Percentiles rank a stretch among this genome's conserved stretches.
Evolutionary conservation across 1,140 invertebrate genomes (phyloP).

Genomic region (Drosophila pallidifrons): DNA sequence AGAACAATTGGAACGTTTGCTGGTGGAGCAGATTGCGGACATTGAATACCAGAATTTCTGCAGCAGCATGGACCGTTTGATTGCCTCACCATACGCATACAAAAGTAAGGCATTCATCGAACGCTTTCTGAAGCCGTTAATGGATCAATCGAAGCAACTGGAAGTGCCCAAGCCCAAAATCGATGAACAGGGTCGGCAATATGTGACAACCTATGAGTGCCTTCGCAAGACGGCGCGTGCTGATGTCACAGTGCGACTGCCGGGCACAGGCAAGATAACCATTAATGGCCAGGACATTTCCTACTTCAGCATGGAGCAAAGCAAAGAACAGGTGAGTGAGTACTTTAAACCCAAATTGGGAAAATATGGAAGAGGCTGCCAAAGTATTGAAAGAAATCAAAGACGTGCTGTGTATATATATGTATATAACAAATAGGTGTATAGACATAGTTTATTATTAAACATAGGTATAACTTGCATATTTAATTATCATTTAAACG

Average conservation of each 20-base stretch:
- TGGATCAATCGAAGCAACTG: constrained; percentile 86
- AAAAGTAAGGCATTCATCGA: constrained; percentile 90
- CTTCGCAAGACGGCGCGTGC: constrained; percentile 90
- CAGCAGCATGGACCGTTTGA: constrained; percentile 89
- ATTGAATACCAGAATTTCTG: constrained; percentile 91
- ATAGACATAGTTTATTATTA: constrained; percentile 54
- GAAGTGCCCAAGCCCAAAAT: constrained; percentile 88
- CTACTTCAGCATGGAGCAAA: constrained; percentile 90
- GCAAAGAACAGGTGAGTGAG: constrained; percentile 90
- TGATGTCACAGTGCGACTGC: constrained; percentile 88
- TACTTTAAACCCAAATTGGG: neutral
- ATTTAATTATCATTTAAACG: constrained; percentile 71
- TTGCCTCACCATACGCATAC: constrained; percentile 89
- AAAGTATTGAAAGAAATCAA: neutral
- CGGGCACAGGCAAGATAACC: constrained; percentile 92
- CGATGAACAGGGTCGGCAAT: constrained; percentile 89
- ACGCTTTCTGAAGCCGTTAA: constrained; percentile 88
- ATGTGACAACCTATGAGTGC: constrained; percentile 89
- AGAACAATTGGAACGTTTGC: constrained; percentile 87
- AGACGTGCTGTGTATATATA: neutral
- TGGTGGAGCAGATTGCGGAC: constrained; percentile 91
- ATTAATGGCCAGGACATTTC: constrained; percentile 93
- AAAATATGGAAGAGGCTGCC: too few species aligned
- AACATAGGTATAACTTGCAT: constrained; percentile 53
- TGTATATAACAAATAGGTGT: constrained; percentile 57